phyloP scores from a whole-genome alignment of 2,888 invertebrate species.

The Spicauda simplicius region DNA sequence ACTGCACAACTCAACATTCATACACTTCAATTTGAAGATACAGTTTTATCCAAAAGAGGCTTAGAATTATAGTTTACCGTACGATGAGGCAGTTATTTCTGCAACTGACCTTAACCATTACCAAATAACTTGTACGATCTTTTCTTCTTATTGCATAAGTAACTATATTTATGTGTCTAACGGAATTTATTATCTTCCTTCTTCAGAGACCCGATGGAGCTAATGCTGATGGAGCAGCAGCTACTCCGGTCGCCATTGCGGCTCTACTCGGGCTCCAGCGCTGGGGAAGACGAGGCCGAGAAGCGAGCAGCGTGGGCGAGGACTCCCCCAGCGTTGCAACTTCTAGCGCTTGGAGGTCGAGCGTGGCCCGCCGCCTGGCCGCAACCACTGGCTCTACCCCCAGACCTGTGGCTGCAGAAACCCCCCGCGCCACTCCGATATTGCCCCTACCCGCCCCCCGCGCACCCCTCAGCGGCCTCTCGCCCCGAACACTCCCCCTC shows the following conservation, averaged over 20 bases:
- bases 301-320: conserved; percentile 83
- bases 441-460: conserved; percentile 86
- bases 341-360: conserved; percentile 86
- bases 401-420: conserved; percentile 97
- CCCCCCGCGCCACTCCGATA: conserved; percentile 86
- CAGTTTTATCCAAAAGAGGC: no score
- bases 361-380: conserved; percentile 93
- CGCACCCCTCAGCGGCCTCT: conserved; percentile 58
- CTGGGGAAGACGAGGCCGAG: conserved; percentile 84
- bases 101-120: no score
- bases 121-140: no score
- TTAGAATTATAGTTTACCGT: no score
- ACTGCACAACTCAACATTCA: no score
- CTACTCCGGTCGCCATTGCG: conserved; percentile 87
- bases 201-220: conserved; percentile 92
- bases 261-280: conserved; percentile 86
- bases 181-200: background rate
- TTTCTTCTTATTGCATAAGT: background rate
- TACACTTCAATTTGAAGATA: no score
- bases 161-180: conserved; percentile 3
- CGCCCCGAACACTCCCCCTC: conserved; percentile 68
- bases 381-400: conserved; percentile 93
- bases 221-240: conserved; percentile 91
- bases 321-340: conserved; percentile 76
- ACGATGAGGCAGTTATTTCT: no score